Evolutionary conservation across 2,113 vertebrate species (phyloP).

Genomic region (Mus musculus): GRCm39 chr4:117308001-117308500

Average conservation of each 20-base stretch:
- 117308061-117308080: background rate
- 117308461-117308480: conserved; percentile 9
- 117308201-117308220: background rate
- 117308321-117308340: conserved; percentile 8
- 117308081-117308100: background rate
- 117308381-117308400: background rate
- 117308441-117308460: conserved; percentile 29
- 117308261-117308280: background rate
- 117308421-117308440: conserved; percentile 21
- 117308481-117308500: conserved; percentile 9
- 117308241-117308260: background rate
- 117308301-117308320: background rate
- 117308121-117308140: background rate
- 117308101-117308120: background rate
- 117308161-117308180: background rate
- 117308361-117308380: background rate
- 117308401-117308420: conserved; percentile 1
- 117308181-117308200: background rate
- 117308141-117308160: background rate
- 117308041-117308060: background rate
- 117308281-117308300: background rate
- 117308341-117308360: background rate
- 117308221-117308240: background rate
- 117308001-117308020: background rate
- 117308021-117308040: background rate